Conservation (phyloP, 64 coral and sea anemone genomes). For the Actinia tenebrosa region DNA sequence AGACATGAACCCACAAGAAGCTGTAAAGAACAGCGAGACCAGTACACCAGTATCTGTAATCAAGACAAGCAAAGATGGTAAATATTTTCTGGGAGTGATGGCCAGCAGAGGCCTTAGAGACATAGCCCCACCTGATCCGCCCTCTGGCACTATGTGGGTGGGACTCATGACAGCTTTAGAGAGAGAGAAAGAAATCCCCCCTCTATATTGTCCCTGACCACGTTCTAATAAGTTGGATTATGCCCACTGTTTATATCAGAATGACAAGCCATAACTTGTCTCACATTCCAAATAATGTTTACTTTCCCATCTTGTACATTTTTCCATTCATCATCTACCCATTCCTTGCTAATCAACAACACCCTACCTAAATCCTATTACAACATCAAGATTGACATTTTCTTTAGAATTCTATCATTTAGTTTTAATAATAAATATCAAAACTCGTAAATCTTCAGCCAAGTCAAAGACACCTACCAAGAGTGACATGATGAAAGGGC, state of each 20-base stretch:
- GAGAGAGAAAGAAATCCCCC: too few species aligned
- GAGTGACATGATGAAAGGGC: neutral
- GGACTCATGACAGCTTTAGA: too few species aligned
- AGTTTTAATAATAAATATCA: neutral
- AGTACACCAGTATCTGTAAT: slow-evolving; percentile 17
- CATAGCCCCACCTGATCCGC: too few species aligned
- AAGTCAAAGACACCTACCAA: neutral
- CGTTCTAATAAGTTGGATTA: too few species aligned
- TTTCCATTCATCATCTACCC: neutral
- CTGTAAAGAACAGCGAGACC: neutral
- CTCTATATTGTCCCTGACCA: too few species aligned
- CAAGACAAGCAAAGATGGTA: slow-evolving; percentile 14
- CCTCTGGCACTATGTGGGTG: too few species aligned
- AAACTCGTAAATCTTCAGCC: neutral
- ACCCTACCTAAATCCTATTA: neutral
- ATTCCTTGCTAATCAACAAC: neutral
- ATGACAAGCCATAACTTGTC: too few species aligned
- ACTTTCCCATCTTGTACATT: too few species aligned
- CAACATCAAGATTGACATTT: neutral
- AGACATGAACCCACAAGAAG: neutral
- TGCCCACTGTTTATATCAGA: too few species aligned
- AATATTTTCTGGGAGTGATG: neutral
- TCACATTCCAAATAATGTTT: too few species aligned
- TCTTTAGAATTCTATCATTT: neutral
- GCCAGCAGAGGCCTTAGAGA: too few species aligned